Percentiles rank a stretch among this genome's conserved stretches.
Evolutionary conservation across 2,888 invertebrate species (phyloP).

Genomic region (Eupithecia pulchellata): DNA sequence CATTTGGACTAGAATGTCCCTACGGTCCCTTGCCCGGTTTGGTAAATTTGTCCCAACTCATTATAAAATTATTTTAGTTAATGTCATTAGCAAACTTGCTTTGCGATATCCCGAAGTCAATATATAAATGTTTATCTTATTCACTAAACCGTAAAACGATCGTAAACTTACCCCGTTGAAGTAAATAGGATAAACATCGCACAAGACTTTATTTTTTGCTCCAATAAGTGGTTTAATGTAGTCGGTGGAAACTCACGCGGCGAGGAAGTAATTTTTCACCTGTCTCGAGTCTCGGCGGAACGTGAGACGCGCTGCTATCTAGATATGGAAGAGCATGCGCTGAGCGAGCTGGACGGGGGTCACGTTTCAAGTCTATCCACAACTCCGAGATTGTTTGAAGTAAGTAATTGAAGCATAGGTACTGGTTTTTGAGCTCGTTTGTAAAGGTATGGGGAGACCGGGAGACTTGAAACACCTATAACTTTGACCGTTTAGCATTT

Average conservation of each 20-base stretch:
- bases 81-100: not conserved
- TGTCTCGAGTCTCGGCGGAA: conserved; percentile 18
- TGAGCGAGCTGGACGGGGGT: not conserved
- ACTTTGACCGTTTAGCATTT: no score
- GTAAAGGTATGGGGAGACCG: no score
- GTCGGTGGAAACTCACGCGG: conserved; percentile 22
- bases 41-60: not conserved
- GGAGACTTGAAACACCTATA: no score
- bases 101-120: not conserved
- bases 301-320: conserved; percentile 33
- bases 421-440: not conserved
- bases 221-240: conserved; percentile 24
- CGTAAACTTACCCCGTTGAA: not conserved
- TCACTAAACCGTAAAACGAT: not conserved
- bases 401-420: not conserved
- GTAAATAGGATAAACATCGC: conserved; percentile 4
- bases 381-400: not conserved
- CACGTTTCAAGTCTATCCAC: not conserved
- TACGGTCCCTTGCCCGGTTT: not conserved
- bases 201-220: conserved; percentile 25
- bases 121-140: not conserved
- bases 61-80: not conserved
- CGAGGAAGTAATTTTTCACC: conserved; percentile 39
- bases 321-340: not conserved
- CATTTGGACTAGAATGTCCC: not conserved